These are phyloP conservation scores for Cliona cf. orientalis DNA, from an alignment of 37 sponge, comb jelly and placozoan species.

Conservation along the genomic window DNA sequence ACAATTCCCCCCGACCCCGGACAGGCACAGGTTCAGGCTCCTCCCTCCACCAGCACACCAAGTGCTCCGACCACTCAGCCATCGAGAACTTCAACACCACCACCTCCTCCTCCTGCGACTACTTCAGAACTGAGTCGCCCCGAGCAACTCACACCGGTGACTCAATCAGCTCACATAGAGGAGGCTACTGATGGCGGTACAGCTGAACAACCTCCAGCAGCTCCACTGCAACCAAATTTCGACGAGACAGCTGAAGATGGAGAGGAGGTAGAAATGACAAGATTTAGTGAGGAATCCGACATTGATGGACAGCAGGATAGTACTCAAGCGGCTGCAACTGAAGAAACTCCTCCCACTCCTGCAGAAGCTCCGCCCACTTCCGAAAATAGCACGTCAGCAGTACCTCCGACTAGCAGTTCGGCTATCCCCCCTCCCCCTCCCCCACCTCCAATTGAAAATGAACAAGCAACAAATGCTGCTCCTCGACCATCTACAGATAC, in stretches of 20 bases:
- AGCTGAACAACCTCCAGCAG: neutral
- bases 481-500: constrained; percentile 47
- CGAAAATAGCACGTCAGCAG: neutral
- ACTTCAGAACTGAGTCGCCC: no score
- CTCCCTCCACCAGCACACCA: no score
- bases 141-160: neutral
- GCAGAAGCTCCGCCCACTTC: neutral
- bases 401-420: constrained; percentile 8
- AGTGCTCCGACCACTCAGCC: no score
- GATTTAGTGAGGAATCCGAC: constrained; percentile 8
- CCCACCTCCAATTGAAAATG: constrained; percentile 19
- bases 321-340: no score
- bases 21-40: no score
- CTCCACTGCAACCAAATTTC: constrained; percentile 15
- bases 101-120: no score
- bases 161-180: neutral
- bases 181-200: neutral
- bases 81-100: no score
- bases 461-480: neutral
- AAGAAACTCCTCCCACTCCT: no score
- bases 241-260: neutral
- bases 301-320: no score
- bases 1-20: no score
- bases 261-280: neutral
- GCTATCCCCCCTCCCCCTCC: constrained; percentile 11